A percentile compares a stretch with the other conserved stretches of the same genome.
Evolutionary conservation across 2,797 vertebrate species (phyloP).

Genomic region (Tympanoctomys barrerae): DNA sequence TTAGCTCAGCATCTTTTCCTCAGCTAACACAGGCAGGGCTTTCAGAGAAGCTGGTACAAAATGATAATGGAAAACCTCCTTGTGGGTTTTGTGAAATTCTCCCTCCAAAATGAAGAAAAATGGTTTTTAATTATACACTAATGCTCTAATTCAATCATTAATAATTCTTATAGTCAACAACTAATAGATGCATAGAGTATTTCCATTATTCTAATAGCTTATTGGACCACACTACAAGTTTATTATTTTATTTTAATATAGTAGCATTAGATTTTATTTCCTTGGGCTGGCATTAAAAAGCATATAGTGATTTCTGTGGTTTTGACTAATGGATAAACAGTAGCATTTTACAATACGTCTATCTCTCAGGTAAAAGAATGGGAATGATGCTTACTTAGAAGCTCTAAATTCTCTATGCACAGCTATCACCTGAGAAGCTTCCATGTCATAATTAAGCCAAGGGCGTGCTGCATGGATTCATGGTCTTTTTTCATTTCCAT

Average conservation of each 20-base stretch:
- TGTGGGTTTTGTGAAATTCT: constrained; percentile 40
- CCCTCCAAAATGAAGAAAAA: constrained; percentile 75
- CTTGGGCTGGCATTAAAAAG: neutral
- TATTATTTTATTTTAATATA: neutral
- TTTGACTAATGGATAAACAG: neutral
- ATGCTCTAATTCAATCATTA: constrained; percentile 82
- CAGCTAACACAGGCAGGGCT: constrained; percentile 12
- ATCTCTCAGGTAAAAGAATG: neutral
- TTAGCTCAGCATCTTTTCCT: constrained; percentile 31
- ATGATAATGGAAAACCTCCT: neutral
- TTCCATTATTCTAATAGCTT: constrained; percentile 79
- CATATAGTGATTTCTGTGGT: neutral
- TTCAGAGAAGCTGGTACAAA: constrained; percentile 63
- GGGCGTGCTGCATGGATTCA: too few relatives aligned
- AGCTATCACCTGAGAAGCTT: neutral
- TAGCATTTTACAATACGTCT: neutral
- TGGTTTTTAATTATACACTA: constrained; percentile 77
- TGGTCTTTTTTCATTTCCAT: neutral
- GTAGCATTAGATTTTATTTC: constrained; percentile 36
- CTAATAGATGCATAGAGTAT: constrained; percentile 76
- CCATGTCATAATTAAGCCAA: neutral
- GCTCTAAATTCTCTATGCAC: neutral
- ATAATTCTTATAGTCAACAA: constrained; percentile 83
- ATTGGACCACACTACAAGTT: constrained; percentile 49
- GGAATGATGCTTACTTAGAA: neutral